phyloP scores from a whole-genome alignment of 1,140 invertebrate species.

The Antheraea pernyi region DNA sequence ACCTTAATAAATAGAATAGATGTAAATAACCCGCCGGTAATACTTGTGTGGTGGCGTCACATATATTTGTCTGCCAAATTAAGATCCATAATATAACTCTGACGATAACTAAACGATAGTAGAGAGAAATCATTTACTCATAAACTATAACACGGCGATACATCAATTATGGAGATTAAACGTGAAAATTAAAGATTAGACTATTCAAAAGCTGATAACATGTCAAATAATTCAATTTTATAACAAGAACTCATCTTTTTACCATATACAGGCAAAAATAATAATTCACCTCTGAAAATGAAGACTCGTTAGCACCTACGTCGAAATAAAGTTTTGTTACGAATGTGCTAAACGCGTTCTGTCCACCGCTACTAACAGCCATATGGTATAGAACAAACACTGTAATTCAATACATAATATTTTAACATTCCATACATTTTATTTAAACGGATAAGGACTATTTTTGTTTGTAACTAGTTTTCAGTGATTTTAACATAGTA shows the following conservation, averaged over 20 bases:
- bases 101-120: too few species aligned
- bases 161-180: too few species aligned
- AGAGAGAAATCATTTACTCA: too few species aligned
- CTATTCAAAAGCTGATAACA: too few species aligned
- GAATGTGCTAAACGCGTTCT: constrained; percentile 37
- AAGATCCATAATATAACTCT: too few species aligned
- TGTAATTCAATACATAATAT: neutral
- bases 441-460: neutral
- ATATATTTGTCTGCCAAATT: too few species aligned
- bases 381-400: neutral
- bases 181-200: too few species aligned
- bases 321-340: constrained; percentile 46
- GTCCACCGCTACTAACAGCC: neutral
- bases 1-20: too few species aligned
- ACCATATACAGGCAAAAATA: neutral
- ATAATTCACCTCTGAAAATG: constrained; percentile 10
- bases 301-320: constrained; percentile 18
- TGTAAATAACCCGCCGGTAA: too few species aligned
- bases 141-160: too few species aligned
- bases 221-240: too few species aligned
- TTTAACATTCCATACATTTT: neutral
- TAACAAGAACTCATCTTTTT: neutral
- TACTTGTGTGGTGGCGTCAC: too few species aligned
- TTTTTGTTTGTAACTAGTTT: neutral
- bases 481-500: neutral